Evolutionary conservation across 2,888 invertebrate species (phyloP).

Genomic region (Tetheella fluctuosa): DNA sequence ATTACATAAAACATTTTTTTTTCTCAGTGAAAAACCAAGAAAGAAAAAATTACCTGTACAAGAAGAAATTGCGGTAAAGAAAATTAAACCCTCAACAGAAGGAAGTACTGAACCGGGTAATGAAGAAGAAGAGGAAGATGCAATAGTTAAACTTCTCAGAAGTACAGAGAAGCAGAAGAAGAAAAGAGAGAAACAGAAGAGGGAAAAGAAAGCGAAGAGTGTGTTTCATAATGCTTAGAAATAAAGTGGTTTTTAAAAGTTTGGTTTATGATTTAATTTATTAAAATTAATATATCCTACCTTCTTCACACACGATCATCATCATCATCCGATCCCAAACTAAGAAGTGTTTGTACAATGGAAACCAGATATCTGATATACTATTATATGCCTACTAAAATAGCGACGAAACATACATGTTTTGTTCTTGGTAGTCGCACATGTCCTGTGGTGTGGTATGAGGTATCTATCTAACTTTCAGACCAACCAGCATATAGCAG

Average conservation of each 20-base stretch:
- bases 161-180: constrained; percentile 76
- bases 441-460: too few species aligned
- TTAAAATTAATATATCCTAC: too few species aligned
- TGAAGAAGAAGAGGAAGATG: constrained; percentile 48
- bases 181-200: constrained; percentile 66
- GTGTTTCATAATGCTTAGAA: constrained; percentile 75
- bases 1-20: constrained; percentile 6
- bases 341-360: too few species aligned
- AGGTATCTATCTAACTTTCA: too few species aligned
- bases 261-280: background rate
- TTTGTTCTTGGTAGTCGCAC: too few species aligned
- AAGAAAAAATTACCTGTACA: constrained; percentile 40
- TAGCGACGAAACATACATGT: too few species aligned
- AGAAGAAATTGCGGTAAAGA: constrained; percentile 42
- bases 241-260: constrained; percentile 25
- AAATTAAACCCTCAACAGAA: constrained; percentile 58
- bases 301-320: too few species aligned
- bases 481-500: too few species aligned
- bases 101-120: constrained; percentile 48
- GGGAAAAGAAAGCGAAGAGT: constrained; percentile 73
- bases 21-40: constrained; percentile 50
- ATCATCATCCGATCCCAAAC: too few species aligned
- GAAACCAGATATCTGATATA: too few species aligned
- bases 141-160: constrained; percentile 68
- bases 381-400: too few species aligned